Base-by-base conservation (phyloP, 2,797 vertebrate species). In the Pristis pectinata region DNA sequence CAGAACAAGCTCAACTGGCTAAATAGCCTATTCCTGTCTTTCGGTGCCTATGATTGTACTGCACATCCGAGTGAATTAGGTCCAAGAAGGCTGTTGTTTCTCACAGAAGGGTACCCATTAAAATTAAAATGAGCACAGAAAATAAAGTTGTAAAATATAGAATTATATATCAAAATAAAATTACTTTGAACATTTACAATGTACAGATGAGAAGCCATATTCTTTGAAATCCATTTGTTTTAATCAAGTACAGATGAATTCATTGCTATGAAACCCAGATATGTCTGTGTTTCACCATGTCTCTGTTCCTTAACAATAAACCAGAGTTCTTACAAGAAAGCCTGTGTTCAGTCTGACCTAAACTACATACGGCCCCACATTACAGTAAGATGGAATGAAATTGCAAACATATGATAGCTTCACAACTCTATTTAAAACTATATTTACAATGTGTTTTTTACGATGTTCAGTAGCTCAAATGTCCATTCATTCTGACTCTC, bases 381-480 rank as follows among this genome's bases (percentile, higher is more conserved):
- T 49, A 74, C 70, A 49, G 67, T 74, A 49, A 72, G 1, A 27
- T 74, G 92, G 44, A 93, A 22, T 93, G 13, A 93, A 93, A 93
- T 93, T 93, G 49, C 27, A 74, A 93, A 53, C 44, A 72, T 53
- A 30, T 93, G 70, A 74, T 8, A 91, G 24, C 15, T 70, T 49
- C 27, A 53, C 44, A 93, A 53, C 92, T 74, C 92, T 53, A 93
- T 93, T 94, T 94, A 94, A 76, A 94, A 94, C 1, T 13, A 94
- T 76, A 94, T 44, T 56, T 53, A 53, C 24, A 94, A 49, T 44
- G 30, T 56, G 49, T 11, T 53, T 49, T 76, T 94, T 94, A 76
- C 19, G 3, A 74, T 49, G 22, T 94, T 72, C 92, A 15, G 49
- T 74, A 15, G 44, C 44, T 76, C 92, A 76, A 53, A 53, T 76